Conservation (phyloP, 2,797 vertebrate species). For the Delichon dasypus region DNA sequence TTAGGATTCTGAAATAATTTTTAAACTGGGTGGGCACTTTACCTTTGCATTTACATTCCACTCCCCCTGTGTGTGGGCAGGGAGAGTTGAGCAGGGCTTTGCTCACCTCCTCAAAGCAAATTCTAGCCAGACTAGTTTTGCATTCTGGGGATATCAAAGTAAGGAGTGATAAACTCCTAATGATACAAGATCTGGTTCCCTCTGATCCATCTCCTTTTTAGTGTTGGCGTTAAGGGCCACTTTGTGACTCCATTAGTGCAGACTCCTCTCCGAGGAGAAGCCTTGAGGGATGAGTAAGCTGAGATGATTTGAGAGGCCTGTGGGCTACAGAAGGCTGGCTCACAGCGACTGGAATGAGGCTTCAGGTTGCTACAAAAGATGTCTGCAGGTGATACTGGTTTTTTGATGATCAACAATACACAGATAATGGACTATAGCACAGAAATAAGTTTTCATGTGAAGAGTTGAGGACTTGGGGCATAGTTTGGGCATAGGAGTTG, state of each 20-base stretch:
- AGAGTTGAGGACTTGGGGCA: background rate
- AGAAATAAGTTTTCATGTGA: background rate
- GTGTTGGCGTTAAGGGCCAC: background rate
- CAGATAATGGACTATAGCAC: background rate
- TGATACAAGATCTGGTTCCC: background rate
- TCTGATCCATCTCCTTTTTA: background rate
- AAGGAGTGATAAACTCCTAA: background rate
- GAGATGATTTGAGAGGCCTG: slow-evolving; percentile 1
- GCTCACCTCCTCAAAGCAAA: background rate
- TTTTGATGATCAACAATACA: background rate
- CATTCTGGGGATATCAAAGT: background rate
- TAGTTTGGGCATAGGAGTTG: background rate
- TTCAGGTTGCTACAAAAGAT: background rate
- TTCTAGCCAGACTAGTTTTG: background rate
- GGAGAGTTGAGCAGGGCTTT: background rate
- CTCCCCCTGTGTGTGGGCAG: background rate
- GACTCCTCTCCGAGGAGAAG: background rate
- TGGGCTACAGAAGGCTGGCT: background rate
- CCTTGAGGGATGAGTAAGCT: slow-evolving; percentile 11
- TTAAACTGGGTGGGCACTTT: background rate
- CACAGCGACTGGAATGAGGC: background rate
- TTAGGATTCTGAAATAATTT: background rate
- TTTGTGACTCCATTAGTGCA: slow-evolving; percentile 17
- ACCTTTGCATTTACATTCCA: background rate
- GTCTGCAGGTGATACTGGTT: background rate